Percentiles rank a stretch among this genome's conserved stretches.
Evolutionary conservation across 2,113 vertebrate genomes (phyloP).

Genomic region (Murina feae): DNA sequence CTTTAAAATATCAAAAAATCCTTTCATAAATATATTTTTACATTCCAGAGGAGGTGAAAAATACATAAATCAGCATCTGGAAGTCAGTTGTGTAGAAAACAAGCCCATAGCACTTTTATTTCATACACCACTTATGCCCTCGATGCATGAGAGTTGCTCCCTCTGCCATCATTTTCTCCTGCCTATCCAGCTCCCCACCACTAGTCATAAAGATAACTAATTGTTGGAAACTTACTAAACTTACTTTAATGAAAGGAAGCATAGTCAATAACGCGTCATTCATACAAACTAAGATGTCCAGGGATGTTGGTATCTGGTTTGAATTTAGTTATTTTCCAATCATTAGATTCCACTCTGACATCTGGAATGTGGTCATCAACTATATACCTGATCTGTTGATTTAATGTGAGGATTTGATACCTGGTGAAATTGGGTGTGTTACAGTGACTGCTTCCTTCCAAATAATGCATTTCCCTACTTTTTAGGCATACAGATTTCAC

Average conservation of each 20-base stretch:
- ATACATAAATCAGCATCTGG: not conserved
- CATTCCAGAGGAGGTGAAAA: not conserved
- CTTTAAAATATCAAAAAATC: not conserved
- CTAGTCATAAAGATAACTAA: not conserved
- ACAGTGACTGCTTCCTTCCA: not conserved
- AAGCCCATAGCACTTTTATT: fast-evolving
- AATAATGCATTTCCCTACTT: not conserved
- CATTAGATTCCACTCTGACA: not conserved
- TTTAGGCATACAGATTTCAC: not conserved
- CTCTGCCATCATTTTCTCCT: not conserved
- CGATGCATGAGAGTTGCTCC: too few species aligned
- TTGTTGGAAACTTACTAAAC: not conserved
- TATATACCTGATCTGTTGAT: not conserved
- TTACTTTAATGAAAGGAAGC: not conserved
- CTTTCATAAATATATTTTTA: not conserved
- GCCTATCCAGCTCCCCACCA: not conserved
- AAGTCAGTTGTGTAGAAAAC: not conserved
- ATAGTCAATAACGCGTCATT: not conserved
- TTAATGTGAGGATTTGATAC: not conserved
- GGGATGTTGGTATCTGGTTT: not conserved
- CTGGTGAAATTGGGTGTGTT: not conserved
- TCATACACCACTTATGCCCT: not conserved
- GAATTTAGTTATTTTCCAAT: not conserved
- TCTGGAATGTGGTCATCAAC: not conserved
- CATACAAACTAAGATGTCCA: not conserved